These are phyloP conservation scores for Beris chalybata DNA, from an alignment of 2,888 invertebrate species.

Conservation along the genomic window DNA sequence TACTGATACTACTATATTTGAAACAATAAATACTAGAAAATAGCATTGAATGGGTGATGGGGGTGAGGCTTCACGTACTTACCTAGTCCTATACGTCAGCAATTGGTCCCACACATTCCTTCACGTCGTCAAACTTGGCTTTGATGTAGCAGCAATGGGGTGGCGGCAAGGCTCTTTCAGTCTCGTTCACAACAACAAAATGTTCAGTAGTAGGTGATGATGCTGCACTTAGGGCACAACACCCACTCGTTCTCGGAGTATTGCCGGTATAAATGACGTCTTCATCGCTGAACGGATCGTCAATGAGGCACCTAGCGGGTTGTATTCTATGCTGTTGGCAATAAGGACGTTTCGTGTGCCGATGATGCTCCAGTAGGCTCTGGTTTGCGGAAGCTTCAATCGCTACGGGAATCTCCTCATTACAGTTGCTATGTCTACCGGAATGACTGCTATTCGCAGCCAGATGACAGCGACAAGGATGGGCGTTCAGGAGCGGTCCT, in stretches of 20 bases:
- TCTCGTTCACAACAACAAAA: constrained; percentile 39
- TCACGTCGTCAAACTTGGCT: constrained; percentile 42
- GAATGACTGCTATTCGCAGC: not conserved
- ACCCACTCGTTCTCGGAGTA: not conserved
- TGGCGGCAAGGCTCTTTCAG: constrained; percentile 34
- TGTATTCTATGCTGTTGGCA: constrained; percentile 26
- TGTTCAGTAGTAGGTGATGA: constrained; percentile 32
- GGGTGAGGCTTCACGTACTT: constrained; percentile 15
- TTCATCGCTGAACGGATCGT: constrained; percentile 25
- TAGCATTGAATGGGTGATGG: too few species aligned
- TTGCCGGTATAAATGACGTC: constrained; percentile 28
- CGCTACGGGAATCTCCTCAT: not conserved
- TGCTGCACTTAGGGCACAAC: constrained; percentile 7
- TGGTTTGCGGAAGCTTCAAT: not conserved
- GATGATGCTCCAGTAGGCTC: constrained; percentile 21
- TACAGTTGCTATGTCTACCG: not conserved
- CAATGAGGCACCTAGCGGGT: constrained; percentile 28
- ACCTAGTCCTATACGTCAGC: constrained; percentile 41
- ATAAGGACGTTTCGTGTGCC: constrained; percentile 8
- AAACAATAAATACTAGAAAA: too few species aligned
- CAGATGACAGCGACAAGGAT: constrained; percentile 13
- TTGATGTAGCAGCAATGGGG: constrained; percentile 42
- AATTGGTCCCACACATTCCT: constrained; percentile 43
- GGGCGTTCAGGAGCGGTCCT: constrained; percentile 14
- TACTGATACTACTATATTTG: too few species aligned